A percentile compares a stretch with the other conserved stretches of the same genome.
Conservation (phyloP, 2,113 vertebrate genomes). For the Bubalus kerabau region DNA sequence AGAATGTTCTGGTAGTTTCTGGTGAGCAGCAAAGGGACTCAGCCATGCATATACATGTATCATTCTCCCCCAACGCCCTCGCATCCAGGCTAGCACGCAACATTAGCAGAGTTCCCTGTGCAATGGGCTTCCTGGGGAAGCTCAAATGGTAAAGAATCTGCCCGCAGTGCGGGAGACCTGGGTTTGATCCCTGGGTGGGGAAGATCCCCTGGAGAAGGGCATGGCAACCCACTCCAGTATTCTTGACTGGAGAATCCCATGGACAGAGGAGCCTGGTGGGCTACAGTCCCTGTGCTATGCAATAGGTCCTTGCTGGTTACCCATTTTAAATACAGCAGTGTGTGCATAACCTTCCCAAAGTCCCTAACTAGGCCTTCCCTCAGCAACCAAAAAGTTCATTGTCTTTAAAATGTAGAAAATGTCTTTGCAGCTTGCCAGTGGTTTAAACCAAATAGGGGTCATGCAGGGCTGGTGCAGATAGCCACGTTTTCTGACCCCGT, state of each 20-base stretch:
- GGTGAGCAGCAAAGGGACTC: not conserved
- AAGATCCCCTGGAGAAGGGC: not conserved
- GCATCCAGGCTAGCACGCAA: not conserved
- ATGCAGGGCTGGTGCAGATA: not conserved
- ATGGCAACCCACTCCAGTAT: not conserved
- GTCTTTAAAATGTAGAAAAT: not conserved
- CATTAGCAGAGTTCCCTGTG: not conserved
- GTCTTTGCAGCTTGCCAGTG: not conserved
- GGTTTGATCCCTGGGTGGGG: not conserved
- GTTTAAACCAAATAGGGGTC: not conserved
- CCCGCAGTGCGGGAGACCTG: not conserved
- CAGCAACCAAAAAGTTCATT: not conserved
- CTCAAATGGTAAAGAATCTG: not conserved
- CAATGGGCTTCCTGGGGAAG: not conserved
- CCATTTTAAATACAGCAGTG: not conserved
- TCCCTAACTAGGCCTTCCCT: not conserved
- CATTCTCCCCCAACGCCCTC: not conserved
- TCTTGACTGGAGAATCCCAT: not conserved
- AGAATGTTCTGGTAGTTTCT: not conserved
- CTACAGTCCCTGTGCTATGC: not conserved
- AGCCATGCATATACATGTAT: not conserved
- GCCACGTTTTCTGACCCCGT: fast-evolving
- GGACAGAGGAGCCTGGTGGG: not conserved
- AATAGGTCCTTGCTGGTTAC: not conserved
- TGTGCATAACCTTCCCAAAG: not conserved